Percentiles rank a stretch among this genome's conserved stretches.
phyloP scores from a whole-genome alignment of 2,888 invertebrate species.

The Callimorpha dominula region DNA sequence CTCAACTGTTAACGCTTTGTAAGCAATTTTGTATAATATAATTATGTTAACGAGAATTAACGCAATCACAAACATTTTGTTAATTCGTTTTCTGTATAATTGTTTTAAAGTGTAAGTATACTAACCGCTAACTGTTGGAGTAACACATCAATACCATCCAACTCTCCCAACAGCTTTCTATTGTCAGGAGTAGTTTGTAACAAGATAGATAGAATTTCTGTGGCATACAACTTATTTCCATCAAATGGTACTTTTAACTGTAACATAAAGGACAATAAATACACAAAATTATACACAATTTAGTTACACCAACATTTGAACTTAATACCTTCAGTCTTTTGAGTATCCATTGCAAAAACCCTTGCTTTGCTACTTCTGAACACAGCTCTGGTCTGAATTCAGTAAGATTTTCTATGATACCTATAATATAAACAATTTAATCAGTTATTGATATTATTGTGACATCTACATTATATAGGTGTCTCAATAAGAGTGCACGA shows the following conservation, averaged over 20 bases:
- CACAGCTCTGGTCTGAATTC: slow-evolving; percentile 96
- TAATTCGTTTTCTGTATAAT: background rate
- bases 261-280: slow-evolving; percentile 37
- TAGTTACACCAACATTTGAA: background rate
- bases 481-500: no score
- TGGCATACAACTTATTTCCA: slow-evolving; percentile 97
- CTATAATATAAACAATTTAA: slow-evolving; percentile 71
- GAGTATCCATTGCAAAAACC: slow-evolving; percentile 96
- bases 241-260: slow-evolving; percentile 95
- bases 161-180: slow-evolving; percentile 93
- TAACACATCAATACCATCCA: slow-evolving; percentile 98
- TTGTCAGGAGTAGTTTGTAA: slow-evolving; percentile 96
- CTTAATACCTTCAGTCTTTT: slow-evolving; percentile 92
- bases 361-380: slow-evolving; percentile 95
- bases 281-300: background rate
- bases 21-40: background rate
- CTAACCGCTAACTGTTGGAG: slow-evolving; percentile 96
- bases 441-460: background rate
- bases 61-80: background rate
- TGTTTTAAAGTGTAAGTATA: slow-evolving; percentile 12
- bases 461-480: no score
- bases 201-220: slow-evolving; percentile 98
- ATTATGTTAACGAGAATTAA: no score
- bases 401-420: slow-evolving; percentile 97
- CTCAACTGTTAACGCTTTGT: background rate